These are phyloP conservation scores for Galago senegalensis DNA, from an alignment of 2,797 vertebrate genomes.

Conservation along the genomic window DNA sequence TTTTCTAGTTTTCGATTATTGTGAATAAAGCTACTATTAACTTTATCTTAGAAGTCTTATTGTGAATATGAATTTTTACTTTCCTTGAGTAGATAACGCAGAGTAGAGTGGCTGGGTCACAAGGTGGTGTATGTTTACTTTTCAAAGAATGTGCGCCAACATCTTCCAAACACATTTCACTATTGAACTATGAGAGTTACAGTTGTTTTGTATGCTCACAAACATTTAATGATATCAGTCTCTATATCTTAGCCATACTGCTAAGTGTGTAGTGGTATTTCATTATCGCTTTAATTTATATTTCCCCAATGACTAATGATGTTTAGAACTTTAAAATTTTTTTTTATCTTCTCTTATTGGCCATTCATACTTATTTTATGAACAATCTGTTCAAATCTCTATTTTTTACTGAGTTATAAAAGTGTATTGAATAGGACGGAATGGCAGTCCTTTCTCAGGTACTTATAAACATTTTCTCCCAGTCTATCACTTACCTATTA, in stretches of 20 bases:
- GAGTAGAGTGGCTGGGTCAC: not conserved
- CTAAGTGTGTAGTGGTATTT: not conserved
- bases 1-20: constrained; percentile 18
- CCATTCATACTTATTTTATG: not conserved
- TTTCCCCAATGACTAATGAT: constrained; percentile 10
- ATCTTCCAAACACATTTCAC: not conserved
- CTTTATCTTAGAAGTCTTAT: constrained; percentile 44
- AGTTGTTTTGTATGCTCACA: not conserved
- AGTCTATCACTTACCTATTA: not conserved
- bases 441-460: not conserved
- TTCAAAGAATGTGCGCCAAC: constrained; percentile 9
- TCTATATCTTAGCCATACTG: not conserved
- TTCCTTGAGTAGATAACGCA: not conserved
- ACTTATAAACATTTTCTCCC: constrained; percentile 24
- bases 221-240: not conserved
- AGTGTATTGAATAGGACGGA: not conserved
- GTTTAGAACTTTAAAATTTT: constrained; percentile 36
- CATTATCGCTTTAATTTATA: not conserved
- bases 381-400: constrained; percentile 32
- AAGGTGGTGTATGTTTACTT: not conserved
- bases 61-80: constrained; percentile 14
- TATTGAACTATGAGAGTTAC: not conserved
- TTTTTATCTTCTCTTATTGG: not conserved
- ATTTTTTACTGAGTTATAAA: not conserved
- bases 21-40: constrained; percentile 6